Base-by-base conservation (phyloP, 1,140 invertebrate species). In the Limonius californicus region DNA sequence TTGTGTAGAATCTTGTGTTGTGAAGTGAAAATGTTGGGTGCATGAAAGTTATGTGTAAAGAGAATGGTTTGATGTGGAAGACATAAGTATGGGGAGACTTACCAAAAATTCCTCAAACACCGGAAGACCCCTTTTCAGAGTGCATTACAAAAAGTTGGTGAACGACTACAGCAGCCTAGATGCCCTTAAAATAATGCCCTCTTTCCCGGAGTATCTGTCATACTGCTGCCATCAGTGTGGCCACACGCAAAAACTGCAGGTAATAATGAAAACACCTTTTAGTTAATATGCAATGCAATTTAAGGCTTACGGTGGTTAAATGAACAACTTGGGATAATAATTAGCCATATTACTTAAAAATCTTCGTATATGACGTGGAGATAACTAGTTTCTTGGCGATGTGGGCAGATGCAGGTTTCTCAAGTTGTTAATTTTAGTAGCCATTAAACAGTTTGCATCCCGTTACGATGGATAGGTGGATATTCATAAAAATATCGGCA, bases 201-300 rank as follows among this genome's bases (percentile, higher is more conserved):
- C 80, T 6, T 71, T 83, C 23, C 83, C 83, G 57, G 82, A 85
- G 66, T 84, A 83, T 71, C 77, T 85, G 73, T 84, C 84, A 35
- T 85, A 85, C 72, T 84, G 81, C 64, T 86, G 84, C 74, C 81
- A 82, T 67, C 82, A 83, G 67, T 86, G 84, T 65, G 84, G 84
- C 43, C 84, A 85, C 74, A 82, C 78, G 64, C 84, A 85, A 69
- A 82, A 82, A 69, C 70, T 86, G 58, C 79, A 85, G 83, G 84
- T 86, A 81, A 81, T 54, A 21, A 64, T 57, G n/a, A n/a, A n/a
- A n/a, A n/a, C n/a, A n/a, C n/a, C n/a, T n/a, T n/a, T n/a, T n/a
- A n/a, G n/a, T n/a, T n/a, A n/a, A n/a, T n/a, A n/a, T n/a, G n/a
- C n/a, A n/a, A n/a, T n/a, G n/a, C n/a, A n/a, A n/a, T n/a, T n/a